Conservation (phyloP, 64 coral and sea anemone genomes). For the Montipora sp. region DNA sequence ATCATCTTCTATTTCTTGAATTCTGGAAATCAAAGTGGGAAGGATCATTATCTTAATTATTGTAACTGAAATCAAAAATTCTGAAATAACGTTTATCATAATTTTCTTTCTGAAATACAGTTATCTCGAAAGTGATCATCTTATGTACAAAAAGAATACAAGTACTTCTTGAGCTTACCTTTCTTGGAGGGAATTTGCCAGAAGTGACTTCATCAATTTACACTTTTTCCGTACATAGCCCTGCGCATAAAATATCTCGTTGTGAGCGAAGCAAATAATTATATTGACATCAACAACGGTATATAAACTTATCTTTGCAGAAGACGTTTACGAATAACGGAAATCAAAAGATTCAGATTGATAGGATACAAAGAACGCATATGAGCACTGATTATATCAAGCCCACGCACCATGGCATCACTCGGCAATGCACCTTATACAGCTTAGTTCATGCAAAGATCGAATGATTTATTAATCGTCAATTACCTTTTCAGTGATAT, state of each 20-base stretch:
- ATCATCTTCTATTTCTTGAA: conserved; percentile 29
- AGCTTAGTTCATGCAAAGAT: neutral
- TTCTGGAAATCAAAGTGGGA: neutral
- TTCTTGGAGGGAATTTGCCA: conserved; percentile 15
- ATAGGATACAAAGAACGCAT: too few relatives aligned
- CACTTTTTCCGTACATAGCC: conserved; percentile 67
- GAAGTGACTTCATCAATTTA: conserved; percentile 42
- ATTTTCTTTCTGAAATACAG: neutral
- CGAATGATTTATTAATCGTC: neutral
- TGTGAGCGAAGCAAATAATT: neutral
- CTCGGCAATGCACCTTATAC: neutral
- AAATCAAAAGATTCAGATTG: too few relatives aligned
- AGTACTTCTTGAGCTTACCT: conserved; percentile 2
- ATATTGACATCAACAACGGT: neutral
- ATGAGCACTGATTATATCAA: too few relatives aligned
- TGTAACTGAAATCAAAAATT: neutral
- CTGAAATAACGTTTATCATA: too few relatives aligned
- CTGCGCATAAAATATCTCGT: neutral
- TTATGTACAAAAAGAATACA: neutral
- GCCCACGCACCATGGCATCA: neutral
- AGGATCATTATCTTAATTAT: neutral
- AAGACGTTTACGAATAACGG: too few relatives aligned
- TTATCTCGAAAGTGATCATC: neutral
- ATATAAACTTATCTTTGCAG: too few relatives aligned
- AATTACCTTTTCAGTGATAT: conserved; percentile 85